Base-by-base conservation (phyloP, 2,797 vertebrate genomes). In the Cirrhinus mrigala region DNA sequence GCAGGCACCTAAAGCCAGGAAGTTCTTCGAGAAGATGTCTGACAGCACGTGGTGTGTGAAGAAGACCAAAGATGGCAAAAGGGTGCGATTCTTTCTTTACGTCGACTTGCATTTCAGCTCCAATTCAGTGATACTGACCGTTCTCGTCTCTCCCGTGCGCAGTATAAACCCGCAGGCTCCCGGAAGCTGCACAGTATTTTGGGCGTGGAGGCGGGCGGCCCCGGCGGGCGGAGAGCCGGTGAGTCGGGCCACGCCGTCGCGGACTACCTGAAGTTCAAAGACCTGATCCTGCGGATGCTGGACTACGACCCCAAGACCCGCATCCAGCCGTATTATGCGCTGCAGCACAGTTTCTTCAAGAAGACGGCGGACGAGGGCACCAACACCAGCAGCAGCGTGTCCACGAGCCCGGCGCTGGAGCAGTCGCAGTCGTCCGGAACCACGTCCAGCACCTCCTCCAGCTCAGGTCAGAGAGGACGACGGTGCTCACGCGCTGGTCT, bases 61-160 rank as follows among this genome's bases (percentile, higher is more conserved):
- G 97, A 99, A 99, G 98, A 99, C 98, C 98, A 99, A 99, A 99
- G 98, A 99, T 96, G 98, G 98, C 93, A 99, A 99, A 97, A 97
- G 98, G 97, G 98, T 99, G 92, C 84, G 74, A 5, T 0, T 33
- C 48, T 18, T 44, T n/a, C 24, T 52, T 52, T 27, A 5, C 15
- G 5, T 52, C 11, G 22, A 37, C 33, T 37, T 37, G 33, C 33
- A 5, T 37, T 37, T 37, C 33, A 5, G 33, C 4, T 37, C 4
- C 5, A 4, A 37, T 37, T 73, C 33, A 0, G 33, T 33, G 48
- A 44, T 54, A 1, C 9, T 82, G 60, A 44, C 1, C 2, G 0
- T 9, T 70, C 24, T 85, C 20, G 56, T 1, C 20, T 89, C 10
- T 81, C 56, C 37, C 58, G 44, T 82, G 74, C 79, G 94, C 94